A percentile compares a stretch with the other conserved stretches of the same genome.
These are phyloP conservation scores for Reticulitermes speratus DNA, from an alignment of 1,140 invertebrate genomes.

Conservation along the genomic window DNA sequence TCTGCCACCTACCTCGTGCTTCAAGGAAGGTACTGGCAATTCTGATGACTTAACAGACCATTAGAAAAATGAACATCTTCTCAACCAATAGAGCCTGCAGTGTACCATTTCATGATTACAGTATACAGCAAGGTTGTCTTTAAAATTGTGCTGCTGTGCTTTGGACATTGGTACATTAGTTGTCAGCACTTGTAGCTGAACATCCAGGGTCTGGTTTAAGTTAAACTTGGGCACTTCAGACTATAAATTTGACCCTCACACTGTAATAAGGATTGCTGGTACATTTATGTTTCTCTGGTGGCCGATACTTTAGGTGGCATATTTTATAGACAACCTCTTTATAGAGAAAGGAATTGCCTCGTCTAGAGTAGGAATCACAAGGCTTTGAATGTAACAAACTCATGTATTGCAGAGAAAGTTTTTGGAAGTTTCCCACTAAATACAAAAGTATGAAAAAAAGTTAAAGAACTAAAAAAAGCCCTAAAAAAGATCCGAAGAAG, in stretches of 20 bases:
- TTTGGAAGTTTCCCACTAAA: neutral
- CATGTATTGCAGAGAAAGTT: neutral
- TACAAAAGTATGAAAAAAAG: neutral
- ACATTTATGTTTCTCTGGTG: neutral
- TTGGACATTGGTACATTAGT: neutral
- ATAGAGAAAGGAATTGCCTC: neutral
- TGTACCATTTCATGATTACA: slow-evolving; percentile 11
- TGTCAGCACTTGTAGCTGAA: neutral
- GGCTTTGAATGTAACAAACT: neutral
- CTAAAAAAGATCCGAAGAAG: neutral
- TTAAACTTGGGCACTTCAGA: neutral
- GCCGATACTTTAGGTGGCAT: neutral
- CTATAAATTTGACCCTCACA: neutral
- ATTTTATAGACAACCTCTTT: slow-evolving; percentile 9
- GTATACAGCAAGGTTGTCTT: slow-evolving; percentile 9
- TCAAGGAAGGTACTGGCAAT: slow-evolving; percentile 38
- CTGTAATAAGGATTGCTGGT: neutral
- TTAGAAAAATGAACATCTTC: slow-evolving; percentile 6
- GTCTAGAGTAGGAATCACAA: neutral
- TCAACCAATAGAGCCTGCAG: neutral
- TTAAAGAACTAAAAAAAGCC: slow-evolving; percentile 13
- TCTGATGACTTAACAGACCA: slow-evolving; percentile 31
- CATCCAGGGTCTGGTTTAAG: neutral
- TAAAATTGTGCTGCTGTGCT: slow-evolving; percentile 9
- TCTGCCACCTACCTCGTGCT: slow-evolving; percentile 38